Conservation (phyloP, 2,797 vertebrate genomes). For the Chaetodon trifasciatus region DNA sequence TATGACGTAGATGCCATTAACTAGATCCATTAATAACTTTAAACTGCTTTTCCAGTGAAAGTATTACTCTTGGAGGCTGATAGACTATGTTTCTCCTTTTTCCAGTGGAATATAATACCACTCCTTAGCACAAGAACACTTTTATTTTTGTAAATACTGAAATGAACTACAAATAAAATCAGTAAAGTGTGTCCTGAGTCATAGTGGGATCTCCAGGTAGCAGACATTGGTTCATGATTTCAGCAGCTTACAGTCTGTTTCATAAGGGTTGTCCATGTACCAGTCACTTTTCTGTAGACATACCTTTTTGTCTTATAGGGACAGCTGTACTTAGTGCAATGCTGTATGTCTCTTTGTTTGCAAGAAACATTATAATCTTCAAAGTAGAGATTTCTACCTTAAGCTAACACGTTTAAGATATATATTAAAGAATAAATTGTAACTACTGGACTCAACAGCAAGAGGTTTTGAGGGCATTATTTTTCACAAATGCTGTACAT, state of each 20-base stretch:
- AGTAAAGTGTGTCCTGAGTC: conserved; percentile 25
- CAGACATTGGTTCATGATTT: background rate
- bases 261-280: background rate
- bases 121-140: background rate
- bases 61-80: background rate
- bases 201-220: background rate
- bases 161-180: conserved; percentile 32
- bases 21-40: conserved; percentile 1
- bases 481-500: conserved; percentile 9
- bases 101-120: conserved; percentile 1
- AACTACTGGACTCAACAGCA: background rate
- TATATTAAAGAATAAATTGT: background rate
- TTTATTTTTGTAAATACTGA: conserved; percentile 43
- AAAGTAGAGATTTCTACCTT: conserved; percentile 6
- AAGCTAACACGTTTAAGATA: background rate
- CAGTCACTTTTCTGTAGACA: background rate
- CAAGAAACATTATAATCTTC: conserved; percentile 6
- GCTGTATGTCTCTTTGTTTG: conserved; percentile 3
- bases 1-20: background rate
- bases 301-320: background rate
- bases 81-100: conserved; percentile 6
- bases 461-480: background rate
- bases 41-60: conserved; percentile 6
- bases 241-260: conserved; percentile 5
- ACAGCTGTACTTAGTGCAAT: background rate